These are phyloP conservation scores for Diplolepis rosae DNA, from an alignment of 2,888 invertebrate genomes.

Conservation along the genomic window DNA sequence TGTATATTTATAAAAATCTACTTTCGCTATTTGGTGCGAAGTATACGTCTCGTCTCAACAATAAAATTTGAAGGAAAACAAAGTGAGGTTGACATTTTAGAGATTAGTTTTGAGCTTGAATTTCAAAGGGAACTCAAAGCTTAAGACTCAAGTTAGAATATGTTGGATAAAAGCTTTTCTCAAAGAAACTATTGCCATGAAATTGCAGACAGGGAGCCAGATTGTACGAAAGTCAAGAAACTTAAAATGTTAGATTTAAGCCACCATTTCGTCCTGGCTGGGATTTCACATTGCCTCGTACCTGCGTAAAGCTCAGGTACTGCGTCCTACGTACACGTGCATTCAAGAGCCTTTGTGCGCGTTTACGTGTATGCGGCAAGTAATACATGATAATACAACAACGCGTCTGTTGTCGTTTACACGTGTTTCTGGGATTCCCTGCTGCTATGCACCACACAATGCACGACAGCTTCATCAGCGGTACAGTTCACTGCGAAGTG, in stretches of 20 bases:
- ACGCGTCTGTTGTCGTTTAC: constrained; percentile 55
- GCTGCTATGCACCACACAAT: constrained; percentile 51
- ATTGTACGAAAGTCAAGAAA: constrained; percentile 24
- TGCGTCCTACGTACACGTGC: constrained; percentile 32
- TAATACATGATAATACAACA: constrained; percentile 42
- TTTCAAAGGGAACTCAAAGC: constrained; percentile 4
- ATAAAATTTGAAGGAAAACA: neutral
- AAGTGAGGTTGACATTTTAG: constrained; percentile 12
- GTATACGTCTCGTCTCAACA: too few species aligned
- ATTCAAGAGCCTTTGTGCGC: constrained; percentile 41
- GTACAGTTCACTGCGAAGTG: constrained; percentile 30
- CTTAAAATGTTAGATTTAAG: constrained; percentile 20
- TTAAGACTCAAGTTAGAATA: constrained; percentile 7
- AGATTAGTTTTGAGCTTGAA: constrained; percentile 21
- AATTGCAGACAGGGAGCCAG: constrained; percentile 10
- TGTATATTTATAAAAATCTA: too few species aligned
- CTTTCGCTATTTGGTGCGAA: too few species aligned
- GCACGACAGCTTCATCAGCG: constrained; percentile 60
- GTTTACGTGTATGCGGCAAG: constrained; percentile 42
- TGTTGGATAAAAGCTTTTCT: constrained; percentile 7
- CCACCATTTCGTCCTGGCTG: constrained; percentile 15
- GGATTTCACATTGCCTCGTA: constrained; percentile 21
- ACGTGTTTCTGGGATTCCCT: constrained; percentile 62
- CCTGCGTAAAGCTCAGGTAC: constrained; percentile 16
- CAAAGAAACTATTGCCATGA: constrained; percentile 23